Evolutionary conservation across 2,113 vertebrate genomes (phyloP).

Genomic region (Rattus norvegicus): DNA sequence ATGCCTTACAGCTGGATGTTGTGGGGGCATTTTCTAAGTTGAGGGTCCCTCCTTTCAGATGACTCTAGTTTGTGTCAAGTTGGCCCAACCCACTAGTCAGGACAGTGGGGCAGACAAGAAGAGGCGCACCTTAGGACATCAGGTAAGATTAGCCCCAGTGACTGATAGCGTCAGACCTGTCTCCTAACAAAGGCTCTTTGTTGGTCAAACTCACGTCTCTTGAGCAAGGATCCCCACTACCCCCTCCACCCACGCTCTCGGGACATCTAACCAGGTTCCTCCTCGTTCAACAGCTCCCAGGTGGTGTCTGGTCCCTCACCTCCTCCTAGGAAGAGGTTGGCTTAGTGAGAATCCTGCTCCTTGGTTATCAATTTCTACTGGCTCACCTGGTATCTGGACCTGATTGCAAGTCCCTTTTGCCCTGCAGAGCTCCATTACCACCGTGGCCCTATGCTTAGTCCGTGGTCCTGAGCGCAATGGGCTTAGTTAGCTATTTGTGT

Average conservation of each 20-base stretch:
- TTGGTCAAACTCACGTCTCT: not conserved
- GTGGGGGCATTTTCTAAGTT: not conserved
- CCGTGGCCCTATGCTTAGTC: no score
- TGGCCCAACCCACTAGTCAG: not conserved
- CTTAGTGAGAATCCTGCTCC: not conserved
- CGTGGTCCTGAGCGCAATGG: not conserved
- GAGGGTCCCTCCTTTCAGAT: not conserved
- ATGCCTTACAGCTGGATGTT: not conserved
- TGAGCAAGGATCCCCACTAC: not conserved
- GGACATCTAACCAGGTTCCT: not conserved
- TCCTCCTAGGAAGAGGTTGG: not conserved
- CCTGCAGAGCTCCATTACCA: accelerated
- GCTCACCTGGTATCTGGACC: no score
- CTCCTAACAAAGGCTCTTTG: not conserved
- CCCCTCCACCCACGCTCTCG: not conserved
- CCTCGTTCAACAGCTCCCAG: not conserved
- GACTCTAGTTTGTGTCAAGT: not conserved
- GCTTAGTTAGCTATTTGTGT: not conserved
- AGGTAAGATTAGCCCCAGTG: not conserved
- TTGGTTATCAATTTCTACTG: not conserved
- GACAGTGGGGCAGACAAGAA: not conserved
- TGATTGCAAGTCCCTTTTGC: no score
- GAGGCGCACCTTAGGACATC: not conserved
- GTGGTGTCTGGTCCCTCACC: not conserved
- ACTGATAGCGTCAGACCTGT: not conserved